phyloP scores from a whole-genome alignment of 2,113 vertebrate genomes.

The Elephantulus edwardii region DNA sequence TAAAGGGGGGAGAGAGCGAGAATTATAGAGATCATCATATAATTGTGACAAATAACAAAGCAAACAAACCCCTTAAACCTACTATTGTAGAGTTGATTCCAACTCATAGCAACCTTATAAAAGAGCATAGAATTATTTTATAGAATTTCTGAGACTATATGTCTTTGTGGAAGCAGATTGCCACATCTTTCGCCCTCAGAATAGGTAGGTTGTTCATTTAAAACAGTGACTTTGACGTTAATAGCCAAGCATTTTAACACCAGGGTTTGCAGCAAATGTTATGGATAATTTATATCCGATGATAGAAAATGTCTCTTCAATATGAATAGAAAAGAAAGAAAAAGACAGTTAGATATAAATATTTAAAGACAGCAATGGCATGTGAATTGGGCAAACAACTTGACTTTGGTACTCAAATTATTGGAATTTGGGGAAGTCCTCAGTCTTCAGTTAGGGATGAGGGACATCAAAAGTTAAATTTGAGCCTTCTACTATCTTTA shows the following conservation, averaged over 20 bases:
- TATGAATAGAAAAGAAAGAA: background rate
- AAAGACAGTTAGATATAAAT: background rate
- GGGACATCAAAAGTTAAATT: background rate
- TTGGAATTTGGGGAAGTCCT: background rate
- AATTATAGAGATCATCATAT: background rate
- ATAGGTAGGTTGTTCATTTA: too few relatives aligned
- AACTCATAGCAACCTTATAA: too few relatives aligned
- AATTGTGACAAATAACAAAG: background rate
- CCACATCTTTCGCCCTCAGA: too few relatives aligned
- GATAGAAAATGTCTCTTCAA: slow-evolving; percentile 7
- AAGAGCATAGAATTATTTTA: too few relatives aligned
- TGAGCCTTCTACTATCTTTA: too few relatives aligned
- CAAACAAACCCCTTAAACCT: too few relatives aligned
- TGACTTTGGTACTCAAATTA: background rate
- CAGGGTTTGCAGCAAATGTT: too few relatives aligned
- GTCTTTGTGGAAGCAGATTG: too few relatives aligned
- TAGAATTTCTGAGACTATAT: too few relatives aligned
- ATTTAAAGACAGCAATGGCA: background rate
- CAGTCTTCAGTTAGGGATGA: background rate
- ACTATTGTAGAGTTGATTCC: too few relatives aligned
- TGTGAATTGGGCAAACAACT: background rate
- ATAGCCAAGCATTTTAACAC: too few relatives aligned
- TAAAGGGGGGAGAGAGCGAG: background rate
- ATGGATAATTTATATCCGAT: background rate
- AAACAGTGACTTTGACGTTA: too few relatives aligned